Conservation (phyloP, 1,140 invertebrate genomes). For the Tenebrio molitor region DNA sequence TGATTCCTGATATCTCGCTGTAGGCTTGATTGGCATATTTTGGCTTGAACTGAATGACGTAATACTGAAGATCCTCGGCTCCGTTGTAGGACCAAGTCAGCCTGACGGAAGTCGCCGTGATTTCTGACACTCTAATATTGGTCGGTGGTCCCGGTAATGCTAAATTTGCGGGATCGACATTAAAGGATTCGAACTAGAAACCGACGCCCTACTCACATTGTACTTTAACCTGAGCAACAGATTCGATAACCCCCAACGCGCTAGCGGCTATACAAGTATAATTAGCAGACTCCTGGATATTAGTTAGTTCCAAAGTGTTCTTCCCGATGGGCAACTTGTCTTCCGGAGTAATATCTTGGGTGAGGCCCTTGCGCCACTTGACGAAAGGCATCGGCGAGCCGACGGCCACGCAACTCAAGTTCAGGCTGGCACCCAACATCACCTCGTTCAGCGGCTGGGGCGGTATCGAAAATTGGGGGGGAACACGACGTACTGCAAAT, state of each 20-base stretch:
- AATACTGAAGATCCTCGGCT: slow-evolving; percentile 89
- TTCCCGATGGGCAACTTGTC: slow-evolving; percentile 87
- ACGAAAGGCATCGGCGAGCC: slow-evolving; percentile 98
- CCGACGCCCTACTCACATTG: slow-evolving; percentile 82
- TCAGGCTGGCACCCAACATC: slow-evolving; percentile 89
- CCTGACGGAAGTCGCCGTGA: slow-evolving; percentile 92
- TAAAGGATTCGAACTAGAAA: background rate
- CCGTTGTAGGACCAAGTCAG: slow-evolving; percentile 92
- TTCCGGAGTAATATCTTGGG: slow-evolving; percentile 86
- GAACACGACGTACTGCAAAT: slow-evolving; percentile 87
- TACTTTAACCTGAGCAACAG: slow-evolving; percentile 90
- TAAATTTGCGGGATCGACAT: slow-evolving; percentile 64
- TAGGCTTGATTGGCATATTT: slow-evolving; percentile 87
- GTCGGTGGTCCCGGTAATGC: slow-evolving; percentile 90
- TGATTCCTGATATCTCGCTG: slow-evolving; percentile 92
- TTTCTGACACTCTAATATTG: slow-evolving; percentile 90
- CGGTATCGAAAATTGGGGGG: slow-evolving; percentile 94
- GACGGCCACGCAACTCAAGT: slow-evolving; percentile 95
- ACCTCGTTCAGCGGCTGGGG: slow-evolving; percentile 88
- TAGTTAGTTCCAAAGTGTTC: slow-evolving; percentile 88
- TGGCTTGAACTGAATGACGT: slow-evolving; percentile 96
- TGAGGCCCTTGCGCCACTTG: slow-evolving; percentile 92
- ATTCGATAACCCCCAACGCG: slow-evolving; percentile 91
- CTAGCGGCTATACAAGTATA: slow-evolving; percentile 98
- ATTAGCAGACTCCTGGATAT: slow-evolving; percentile 93